phyloP scores from a whole-genome alignment of 2,888 invertebrate genomes.

The Meteorus colon region DNA sequence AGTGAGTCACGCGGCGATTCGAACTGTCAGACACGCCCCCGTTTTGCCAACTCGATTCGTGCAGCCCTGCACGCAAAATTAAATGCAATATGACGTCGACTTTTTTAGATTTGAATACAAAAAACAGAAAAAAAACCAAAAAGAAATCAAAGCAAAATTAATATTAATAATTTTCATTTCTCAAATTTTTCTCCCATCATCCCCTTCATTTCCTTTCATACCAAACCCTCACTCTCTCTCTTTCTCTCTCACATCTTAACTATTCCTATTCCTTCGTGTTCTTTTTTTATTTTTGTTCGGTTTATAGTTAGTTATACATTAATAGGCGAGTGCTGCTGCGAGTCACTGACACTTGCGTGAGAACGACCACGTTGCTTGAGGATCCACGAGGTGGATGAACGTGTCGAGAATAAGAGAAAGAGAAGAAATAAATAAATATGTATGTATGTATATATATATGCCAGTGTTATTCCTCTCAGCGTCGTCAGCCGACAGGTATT shows the following conservation, averaged over 20 bases:
- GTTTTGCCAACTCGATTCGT: conserved; percentile 31
- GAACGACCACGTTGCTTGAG: conserved; percentile 37
- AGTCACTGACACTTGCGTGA: conserved; percentile 45
- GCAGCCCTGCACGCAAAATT: conserved; percentile 29
- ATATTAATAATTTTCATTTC: no score
- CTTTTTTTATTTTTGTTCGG: background rate
- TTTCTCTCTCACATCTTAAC: background rate
- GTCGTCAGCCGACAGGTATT: conserved; percentile 45
- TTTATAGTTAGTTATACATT: background rate
- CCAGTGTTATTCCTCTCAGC: conserved; percentile 1
- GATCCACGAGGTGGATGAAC: conserved; percentile 39
- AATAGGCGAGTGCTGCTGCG: background rate
- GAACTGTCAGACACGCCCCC: conserved; percentile 43
- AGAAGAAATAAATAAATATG: conserved; percentile 22
- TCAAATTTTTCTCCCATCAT: background rate
- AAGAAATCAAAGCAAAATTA: no score
- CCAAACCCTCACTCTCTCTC: no score
- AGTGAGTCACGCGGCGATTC: conserved; percentile 42
- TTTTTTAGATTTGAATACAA: background rate
- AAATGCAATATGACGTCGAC: conserved; percentile 12
- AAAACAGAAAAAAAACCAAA: no score
- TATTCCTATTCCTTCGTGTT: background rate
- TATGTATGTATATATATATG: background rate
- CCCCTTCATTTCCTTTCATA: background rate
- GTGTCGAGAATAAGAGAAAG: conserved; percentile 29